Percentiles rank a stretch among this genome's conserved stretches.
Evolutionary conservation across 2,888 invertebrate species (phyloP).

Genomic region (Tipula helvola): DNA sequence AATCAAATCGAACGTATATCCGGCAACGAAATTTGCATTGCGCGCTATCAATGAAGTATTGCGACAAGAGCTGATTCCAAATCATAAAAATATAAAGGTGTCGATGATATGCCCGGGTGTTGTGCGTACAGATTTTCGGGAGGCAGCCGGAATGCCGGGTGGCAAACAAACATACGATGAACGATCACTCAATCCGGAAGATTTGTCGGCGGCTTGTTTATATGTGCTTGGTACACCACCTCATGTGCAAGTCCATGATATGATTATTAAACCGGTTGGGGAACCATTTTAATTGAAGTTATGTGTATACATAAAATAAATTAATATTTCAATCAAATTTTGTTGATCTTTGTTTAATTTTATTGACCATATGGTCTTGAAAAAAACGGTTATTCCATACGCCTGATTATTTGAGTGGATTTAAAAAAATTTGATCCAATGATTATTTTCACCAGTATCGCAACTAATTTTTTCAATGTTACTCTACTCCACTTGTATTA

Average conservation of each 20-base stretch:
- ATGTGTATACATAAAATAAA: too few relatives aligned
- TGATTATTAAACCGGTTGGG: background rate
- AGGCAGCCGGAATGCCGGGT: background rate
- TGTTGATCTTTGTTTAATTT: too few relatives aligned
- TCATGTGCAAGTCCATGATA: slow-evolving; percentile 15
- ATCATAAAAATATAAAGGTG: background rate
- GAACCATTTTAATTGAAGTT: background rate
- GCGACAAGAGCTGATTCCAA: slow-evolving; percentile 26
- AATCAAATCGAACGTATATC: slow-evolving; percentile 21
- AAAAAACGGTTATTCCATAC: too few relatives aligned
- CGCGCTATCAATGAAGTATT: slow-evolving; percentile 27
- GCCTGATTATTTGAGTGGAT: too few relatives aligned
- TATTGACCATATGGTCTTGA: too few relatives aligned
- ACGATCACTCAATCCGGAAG: slow-evolving; percentile 13
- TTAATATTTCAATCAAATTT: too few relatives aligned
- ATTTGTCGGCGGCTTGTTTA: slow-evolving; percentile 23
- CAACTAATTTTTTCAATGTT: too few relatives aligned
- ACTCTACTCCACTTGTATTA: too few relatives aligned
- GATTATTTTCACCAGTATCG: too few relatives aligned
- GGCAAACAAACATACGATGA: background rate
- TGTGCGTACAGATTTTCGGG: background rate
- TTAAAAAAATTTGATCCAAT: too few relatives aligned
- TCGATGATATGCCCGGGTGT: background rate
- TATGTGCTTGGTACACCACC: slow-evolving; percentile 26
- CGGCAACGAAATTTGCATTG: slow-evolving; percentile 26